phyloP scores from a whole-genome alignment of 2,888 invertebrate genomes.

The Tipula confusa region DNA sequence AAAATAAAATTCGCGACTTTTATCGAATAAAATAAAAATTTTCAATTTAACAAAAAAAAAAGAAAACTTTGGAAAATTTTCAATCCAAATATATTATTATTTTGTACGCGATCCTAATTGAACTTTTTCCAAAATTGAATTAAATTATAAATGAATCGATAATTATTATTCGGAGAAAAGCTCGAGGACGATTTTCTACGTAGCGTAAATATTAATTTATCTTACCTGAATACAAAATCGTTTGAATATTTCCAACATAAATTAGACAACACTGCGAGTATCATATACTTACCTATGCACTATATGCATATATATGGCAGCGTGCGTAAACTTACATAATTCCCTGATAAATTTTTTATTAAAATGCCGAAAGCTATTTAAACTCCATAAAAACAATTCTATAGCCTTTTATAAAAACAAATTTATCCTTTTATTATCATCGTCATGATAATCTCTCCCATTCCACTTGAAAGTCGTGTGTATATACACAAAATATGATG shows the following conservation, averaged over 20 bases:
- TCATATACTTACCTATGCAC: too few species aligned
- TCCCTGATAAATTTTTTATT: neutral
- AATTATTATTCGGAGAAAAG: neutral
- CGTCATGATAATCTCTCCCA: neutral
- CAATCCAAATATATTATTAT: neutral
- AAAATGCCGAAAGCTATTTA: neutral
- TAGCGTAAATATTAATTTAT: too few species aligned
- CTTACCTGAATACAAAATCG: too few species aligned
- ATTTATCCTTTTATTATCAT: neutral
- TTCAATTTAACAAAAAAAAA: neutral
- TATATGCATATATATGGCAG: neutral
- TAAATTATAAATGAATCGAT: neutral
- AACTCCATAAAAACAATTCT: neutral
- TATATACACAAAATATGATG: neutral
- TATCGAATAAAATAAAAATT: constrained; percentile 20
- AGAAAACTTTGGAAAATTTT: neutral
- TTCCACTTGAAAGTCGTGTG: neutral
- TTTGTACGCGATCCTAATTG: neutral
- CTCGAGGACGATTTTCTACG: too few species aligned
- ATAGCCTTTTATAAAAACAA: neutral
- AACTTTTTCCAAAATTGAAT: neutral
- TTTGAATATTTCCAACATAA: too few species aligned
- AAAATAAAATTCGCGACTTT: neutral
- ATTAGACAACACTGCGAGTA: too few species aligned
- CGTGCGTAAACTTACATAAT: neutral